Conservation (phyloP, 92 coral and sea anemone genomes). For the Epizoanthus ramosus region DNA sequence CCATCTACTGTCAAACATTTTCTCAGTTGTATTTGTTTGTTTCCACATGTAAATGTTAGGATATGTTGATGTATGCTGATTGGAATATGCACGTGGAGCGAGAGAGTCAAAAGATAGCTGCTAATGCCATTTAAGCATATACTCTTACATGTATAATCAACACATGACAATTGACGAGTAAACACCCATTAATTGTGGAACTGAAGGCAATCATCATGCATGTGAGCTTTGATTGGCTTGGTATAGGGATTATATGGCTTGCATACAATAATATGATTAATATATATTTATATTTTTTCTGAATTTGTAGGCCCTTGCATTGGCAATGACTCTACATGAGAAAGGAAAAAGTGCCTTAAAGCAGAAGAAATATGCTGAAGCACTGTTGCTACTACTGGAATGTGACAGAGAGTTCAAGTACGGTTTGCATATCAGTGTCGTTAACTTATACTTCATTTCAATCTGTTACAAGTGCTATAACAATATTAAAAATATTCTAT, state of each 20-base stretch:
- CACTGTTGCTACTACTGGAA: conserved; percentile 80
- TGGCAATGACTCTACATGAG: conserved; percentile 91
- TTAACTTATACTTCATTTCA: neutral
- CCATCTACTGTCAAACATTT: neutral
- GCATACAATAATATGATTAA: too few relatives aligned
- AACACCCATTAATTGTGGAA: too few relatives aligned
- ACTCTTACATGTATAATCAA: too few relatives aligned
- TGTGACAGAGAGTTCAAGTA: conserved; percentile 94
- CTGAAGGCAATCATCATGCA: too few relatives aligned
- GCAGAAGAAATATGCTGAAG: conserved; percentile 78
- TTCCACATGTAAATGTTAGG: neutral
- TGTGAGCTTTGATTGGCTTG: neutral
- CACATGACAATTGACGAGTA: too few relatives aligned
- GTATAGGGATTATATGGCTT: neutral
- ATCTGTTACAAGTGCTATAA: too few relatives aligned
- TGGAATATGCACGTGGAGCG: too few relatives aligned
- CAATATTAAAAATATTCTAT: too few relatives aligned
- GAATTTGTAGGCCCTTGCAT: conserved; percentile 69
- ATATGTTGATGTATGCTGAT: too few relatives aligned
- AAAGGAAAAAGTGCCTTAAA: conserved; percentile 76
- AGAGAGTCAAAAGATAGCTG: too few relatives aligned
- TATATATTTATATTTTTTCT: neutral
- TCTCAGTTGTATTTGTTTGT: neutral
- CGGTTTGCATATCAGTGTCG: neutral
- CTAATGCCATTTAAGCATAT: too few relatives aligned